Percentiles rank a stretch among this genome's conserved stretches.
Conservation (phyloP, 2,113 vertebrate species). For the Centropus unirufus region DNA sequence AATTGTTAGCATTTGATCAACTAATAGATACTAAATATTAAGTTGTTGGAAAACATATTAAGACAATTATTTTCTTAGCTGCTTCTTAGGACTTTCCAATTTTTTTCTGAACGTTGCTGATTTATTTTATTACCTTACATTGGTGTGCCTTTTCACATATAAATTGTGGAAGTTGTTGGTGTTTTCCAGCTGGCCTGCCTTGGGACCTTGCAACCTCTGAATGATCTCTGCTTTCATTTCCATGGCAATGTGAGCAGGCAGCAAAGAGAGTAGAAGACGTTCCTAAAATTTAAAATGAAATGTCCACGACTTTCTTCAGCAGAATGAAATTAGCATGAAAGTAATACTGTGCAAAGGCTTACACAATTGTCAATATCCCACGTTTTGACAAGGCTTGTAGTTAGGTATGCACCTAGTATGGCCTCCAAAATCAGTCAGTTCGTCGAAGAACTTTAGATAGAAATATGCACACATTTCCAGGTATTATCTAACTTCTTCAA, state of each 20-base stretch:
- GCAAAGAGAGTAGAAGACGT: constrained; percentile 91
- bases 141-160: constrained; percentile 96
- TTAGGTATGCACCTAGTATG: background rate
- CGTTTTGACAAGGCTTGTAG: background rate
- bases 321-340: background rate
- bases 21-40: background rate
- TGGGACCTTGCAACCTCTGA: constrained; percentile 94
- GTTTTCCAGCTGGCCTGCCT: constrained; percentile 94
- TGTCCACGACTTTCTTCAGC: background rate
- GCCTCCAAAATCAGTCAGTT: background rate
- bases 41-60: background rate
- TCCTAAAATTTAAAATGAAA: constrained; percentile 79
- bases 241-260: constrained; percentile 96
- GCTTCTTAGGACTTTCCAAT: background rate
- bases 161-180: constrained; percentile 99
- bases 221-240: constrained; percentile 99
- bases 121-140: constrained; percentile 83
- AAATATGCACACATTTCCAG: background rate
- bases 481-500: background rate
- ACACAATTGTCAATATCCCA: rapidly evolving
- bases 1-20: background rate
- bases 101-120: background rate
- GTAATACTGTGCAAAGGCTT: background rate
- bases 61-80: background rate
- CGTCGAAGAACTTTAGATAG: background rate